Base-by-base conservation (phyloP, 2,797 vertebrate species). In the Kryptolebias ocellatus region DNA sequence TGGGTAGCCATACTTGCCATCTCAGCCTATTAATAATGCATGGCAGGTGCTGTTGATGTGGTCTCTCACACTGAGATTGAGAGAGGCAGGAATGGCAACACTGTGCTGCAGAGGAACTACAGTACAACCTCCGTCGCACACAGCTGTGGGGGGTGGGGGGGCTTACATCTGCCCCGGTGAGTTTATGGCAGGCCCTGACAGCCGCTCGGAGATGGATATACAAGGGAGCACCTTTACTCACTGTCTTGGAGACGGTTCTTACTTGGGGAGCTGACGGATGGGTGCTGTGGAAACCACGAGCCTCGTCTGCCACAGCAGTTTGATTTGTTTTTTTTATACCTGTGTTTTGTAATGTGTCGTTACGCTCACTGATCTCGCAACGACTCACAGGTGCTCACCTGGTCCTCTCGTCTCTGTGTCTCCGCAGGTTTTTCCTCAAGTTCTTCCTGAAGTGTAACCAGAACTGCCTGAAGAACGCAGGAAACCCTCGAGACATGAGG, bases 1-100 rank as follows among this genome's bases (percentile, higher is more conserved):
- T 90, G 95, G 95, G 95, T 96, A 97, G 96, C 96, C 96, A 97
- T 97, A 97, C 96, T 97, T 98, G 96, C 96, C 95, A 96, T 98
- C 96, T 96, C 95, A 96, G 95, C 94, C 94, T 95, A 94, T 98
- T 96, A 98, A 98, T 97, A 96, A 97, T 98, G 96, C 95, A 98
- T 97, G 94, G 93, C 91, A 95, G 95, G 94, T 95, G 95, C 95
- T 95, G 95, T 96, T 96, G 96, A 95, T 95, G 94, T 96, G 95
- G 95, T 96, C 96, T 95, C 96, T 96, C 96, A 95, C 96, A 96
- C 96, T 96, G 96, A 97, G 96, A 95, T 95, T 95, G 95, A 93
- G 88, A 85, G 87, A 88, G 84, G 88, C 90, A 90, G 81, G 81
- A 88, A 84, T 85, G 86, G 89, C 89, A 90, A 90, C 89, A 86